These are phyloP conservation scores for Aldrovandia affinis DNA, from an alignment of 2,797 vertebrate genomes.

Conservation along the genomic window DNA sequence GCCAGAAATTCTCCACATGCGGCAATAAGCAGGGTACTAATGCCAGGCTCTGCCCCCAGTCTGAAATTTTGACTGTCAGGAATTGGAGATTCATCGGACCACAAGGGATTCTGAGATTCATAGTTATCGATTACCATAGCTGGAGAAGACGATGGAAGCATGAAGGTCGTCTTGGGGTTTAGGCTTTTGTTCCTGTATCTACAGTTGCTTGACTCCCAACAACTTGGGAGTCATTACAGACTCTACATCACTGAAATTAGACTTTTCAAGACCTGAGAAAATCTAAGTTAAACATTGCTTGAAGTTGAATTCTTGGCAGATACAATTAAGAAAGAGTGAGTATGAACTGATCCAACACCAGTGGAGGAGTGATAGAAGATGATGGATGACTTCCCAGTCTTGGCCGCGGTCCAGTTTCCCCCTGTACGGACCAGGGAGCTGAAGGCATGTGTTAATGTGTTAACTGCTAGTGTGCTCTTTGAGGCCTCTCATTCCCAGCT, in stretches of 20 bases:
- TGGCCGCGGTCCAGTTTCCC: not conserved
- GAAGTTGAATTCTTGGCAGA: not conserved
- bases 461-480: not conserved
- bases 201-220: not conserved
- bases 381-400: not conserved
- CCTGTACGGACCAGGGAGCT: not conserved
- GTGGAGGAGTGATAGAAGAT: not conserved
- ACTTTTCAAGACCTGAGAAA: not conserved
- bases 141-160: not conserved
- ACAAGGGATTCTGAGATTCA: not conserved
- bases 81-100: not conserved
- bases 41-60: not conserved
- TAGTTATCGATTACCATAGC: not conserved
- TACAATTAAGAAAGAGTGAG: not conserved
- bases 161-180: not conserved
- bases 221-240: not conserved
- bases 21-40: not conserved
- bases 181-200: not conserved
- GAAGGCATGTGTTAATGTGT: conserved; percentile 14
- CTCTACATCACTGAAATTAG: not conserved
- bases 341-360: not conserved
- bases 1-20: conserved; percentile 67
- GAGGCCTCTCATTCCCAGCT: not conserved
- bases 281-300: not conserved
- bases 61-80: not conserved